Evolutionary conservation across 2,113 vertebrate species (phyloP), one percentile per base, ranked within the genome.

Genomic region (Mus spicilegus): DNA sequence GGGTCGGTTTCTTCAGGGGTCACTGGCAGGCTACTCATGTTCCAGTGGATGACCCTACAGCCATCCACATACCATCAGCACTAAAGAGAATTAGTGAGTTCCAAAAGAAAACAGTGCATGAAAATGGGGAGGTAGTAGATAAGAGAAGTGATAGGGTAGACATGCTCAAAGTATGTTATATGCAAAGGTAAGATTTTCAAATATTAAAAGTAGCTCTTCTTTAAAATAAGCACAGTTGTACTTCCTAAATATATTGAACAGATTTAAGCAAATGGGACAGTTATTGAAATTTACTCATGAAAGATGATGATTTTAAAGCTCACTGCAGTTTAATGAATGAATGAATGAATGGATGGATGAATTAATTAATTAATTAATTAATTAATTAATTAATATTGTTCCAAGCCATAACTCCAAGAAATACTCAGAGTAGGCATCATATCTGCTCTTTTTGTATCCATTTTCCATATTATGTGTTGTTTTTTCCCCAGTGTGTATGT

Each of bases 231-330:
- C 26, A 67, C 12, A 0, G 0, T 5, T 42, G 24, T 46, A 30
- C 54, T 84, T 42, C 24, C 16, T 42, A 85, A 33, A 65, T 13
- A 42, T 85, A 65, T 46, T 67, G 28, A 86, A 46, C 7, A 36
- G 30, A 73, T 87, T 13, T 89, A 81, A 63, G 75, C 82, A 77
- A 33, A 89, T 0, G 36, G 0, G 17, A 80, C 95, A 95, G 70
- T 72, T 73, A 10, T 73, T 94, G 9, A 87, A 85, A 81, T 94
- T 56, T 87, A 1, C 20, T 36, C 2, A 58, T 5, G 49, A 30
- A 26, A 69, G 19, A 81, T 14, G 36, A 56, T 73, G 33, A 61
- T 63, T 73, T 94, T 91, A 88, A 90, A 95, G n/a, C 33, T 95
- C 36, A 51, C 3, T 2, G 19, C 72, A 19, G 7, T 54, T 26